phyloP scores from a whole-genome alignment of 2,113 vertebrate genomes.

The Camelus dromedarius region DNA sequence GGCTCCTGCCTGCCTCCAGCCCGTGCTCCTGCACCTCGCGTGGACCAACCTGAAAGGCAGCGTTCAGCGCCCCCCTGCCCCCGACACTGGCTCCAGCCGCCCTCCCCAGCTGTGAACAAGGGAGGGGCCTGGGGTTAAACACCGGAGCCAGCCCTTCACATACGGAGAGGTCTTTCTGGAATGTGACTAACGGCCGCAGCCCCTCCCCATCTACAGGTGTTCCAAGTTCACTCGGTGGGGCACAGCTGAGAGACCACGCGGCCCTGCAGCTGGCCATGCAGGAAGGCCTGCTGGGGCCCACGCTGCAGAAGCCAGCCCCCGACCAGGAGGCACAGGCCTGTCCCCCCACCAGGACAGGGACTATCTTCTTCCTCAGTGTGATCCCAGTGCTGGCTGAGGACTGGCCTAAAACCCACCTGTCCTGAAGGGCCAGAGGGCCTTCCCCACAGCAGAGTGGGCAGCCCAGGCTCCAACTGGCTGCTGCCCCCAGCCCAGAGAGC shows the following conservation, averaged over 20 bases:
- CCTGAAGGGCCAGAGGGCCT: no score
- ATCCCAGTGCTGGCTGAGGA: rapidly evolving
- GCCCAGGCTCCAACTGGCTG: background rate
- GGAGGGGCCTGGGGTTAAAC: rapidly evolving
- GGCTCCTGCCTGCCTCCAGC: background rate
- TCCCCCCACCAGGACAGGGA: rapidly evolving
- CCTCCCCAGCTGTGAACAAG: rapidly evolving
- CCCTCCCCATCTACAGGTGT: rapidly evolving
- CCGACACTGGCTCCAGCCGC: rapidly evolving
- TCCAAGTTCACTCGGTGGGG: rapidly evolving
- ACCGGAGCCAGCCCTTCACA: rapidly evolving
- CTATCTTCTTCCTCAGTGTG: rapidly evolving
- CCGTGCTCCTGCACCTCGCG: rapidly evolving
- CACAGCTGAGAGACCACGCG: background rate
- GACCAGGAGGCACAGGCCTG: rapidly evolving
- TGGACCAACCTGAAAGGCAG: rapidly evolving
- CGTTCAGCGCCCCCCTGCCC: rapidly evolving
- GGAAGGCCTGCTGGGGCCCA: background rate
- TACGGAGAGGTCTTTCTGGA: rapidly evolving
- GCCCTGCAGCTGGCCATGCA: rapidly evolving
- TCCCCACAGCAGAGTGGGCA: rapidly evolving
- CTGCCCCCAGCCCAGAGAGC: background rate
- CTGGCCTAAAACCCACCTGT: background rate
- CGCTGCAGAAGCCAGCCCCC: rapidly evolving
- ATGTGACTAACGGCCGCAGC: rapidly evolving